A percentile compares a stretch with the other conserved stretches of the same genome.
phyloP scores from a whole-genome alignment of 1,140 invertebrate species.

The Drosophila pandora region DNA sequence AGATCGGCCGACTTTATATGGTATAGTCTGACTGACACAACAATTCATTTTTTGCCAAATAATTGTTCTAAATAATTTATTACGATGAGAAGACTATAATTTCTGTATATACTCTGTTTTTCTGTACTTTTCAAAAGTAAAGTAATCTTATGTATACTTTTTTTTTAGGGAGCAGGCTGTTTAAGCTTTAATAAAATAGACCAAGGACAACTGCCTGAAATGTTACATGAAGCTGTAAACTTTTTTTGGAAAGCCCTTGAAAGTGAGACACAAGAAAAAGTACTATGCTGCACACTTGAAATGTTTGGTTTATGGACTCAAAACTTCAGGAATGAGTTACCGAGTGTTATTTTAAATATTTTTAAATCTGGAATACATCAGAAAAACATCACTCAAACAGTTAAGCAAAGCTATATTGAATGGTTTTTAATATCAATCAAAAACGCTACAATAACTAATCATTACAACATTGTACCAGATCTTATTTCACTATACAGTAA shows the following conservation, averaged over 20 bases:
- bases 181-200: conserved; percentile 90
- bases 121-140: no score
- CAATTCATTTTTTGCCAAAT: no score
- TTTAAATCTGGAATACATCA: conserved; percentile 92
- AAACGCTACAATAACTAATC: conserved; percentile 63
- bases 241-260: conserved; percentile 92
- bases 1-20: no score
- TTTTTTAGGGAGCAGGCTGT: conserved; percentile 89
- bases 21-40: no score
- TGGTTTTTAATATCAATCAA: conserved; percentile 88
- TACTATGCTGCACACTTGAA: conserved; percentile 91
- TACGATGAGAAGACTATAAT: no score
- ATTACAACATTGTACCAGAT: conserved; percentile 73
- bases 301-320: conserved; percentile 92
- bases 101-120: no score
- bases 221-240: conserved; percentile 87
- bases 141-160: not conserved
- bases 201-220: conserved; percentile 85
- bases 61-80: no score
- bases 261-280: conserved; percentile 96
- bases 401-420: conserved; percentile 91
- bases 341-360: conserved; percentile 89
- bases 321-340: conserved; percentile 88
- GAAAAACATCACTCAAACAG: conserved; percentile 91
- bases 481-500: conserved; percentile 89